A percentile compares a stretch with the other conserved stretches of the same genome.
Evolutionary conservation across 2,113 vertebrate genomes (phyloP).

Genomic region (Malurus elegans): DNA sequence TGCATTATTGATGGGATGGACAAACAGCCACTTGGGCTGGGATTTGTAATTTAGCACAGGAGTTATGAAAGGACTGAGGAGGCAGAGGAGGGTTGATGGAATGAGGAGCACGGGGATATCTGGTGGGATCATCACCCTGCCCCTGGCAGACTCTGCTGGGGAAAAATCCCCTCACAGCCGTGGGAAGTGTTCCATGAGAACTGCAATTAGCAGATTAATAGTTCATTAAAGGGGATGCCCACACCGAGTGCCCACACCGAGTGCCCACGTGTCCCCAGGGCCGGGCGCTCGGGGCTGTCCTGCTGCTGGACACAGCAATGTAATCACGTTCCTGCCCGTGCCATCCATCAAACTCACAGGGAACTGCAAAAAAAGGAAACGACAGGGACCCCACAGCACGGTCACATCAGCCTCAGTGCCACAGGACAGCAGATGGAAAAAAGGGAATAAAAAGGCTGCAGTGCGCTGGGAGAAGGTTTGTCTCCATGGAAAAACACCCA

Average conservation of each 20-base stretch:
- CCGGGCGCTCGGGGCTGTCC: background rate
- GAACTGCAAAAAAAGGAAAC: background rate
- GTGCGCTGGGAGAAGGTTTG: background rate
- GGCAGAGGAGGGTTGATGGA: background rate
- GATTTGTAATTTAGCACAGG: background rate
- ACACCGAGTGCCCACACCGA: background rate
- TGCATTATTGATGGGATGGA: conserved; percentile 17
- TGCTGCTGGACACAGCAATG: background rate
- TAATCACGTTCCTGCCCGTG: conserved; percentile 2
- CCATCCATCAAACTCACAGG: conserved; percentile 33
- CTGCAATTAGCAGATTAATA: background rate
- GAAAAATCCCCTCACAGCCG: background rate
- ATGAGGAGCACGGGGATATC: background rate
- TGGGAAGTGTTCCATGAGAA: background rate
- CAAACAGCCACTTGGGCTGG: background rate
- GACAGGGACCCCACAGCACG: background rate
- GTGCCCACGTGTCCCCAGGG: background rate
- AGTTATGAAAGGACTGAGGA: background rate
- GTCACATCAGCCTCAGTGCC: background rate
- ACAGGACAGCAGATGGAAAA: background rate
- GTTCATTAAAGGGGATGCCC: background rate
- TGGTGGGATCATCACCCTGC: background rate
- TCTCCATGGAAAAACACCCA: background rate
- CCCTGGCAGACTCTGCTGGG: background rate
- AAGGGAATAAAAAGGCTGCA: background rate